Evolutionary conservation across 2,113 vertebrate genomes (phyloP), one percentile per base, ranked within the genome.

Genomic region (Pteronura brasiliensis): DNA sequence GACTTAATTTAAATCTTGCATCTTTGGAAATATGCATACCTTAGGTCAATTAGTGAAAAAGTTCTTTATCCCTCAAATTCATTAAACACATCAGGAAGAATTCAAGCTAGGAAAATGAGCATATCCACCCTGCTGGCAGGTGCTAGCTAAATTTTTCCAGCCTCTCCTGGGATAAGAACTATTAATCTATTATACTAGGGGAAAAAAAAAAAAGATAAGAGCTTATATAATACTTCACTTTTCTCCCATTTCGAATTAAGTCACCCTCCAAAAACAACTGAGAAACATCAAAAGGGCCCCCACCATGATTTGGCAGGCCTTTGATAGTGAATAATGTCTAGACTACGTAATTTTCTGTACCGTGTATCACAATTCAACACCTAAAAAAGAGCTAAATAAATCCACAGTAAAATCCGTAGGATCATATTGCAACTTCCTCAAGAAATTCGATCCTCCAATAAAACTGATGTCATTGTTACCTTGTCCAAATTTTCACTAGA

Each of bases 291-390:
- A 57, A 63, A 6, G 15, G 20, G 80, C 65, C 61, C 42, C 59
- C 59, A 12, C 81, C 29, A 65, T 93, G 83, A 92, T 65, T 52
- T 97, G 97, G 87, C 86, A 83, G 71, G 71, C 23, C 44, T 42
- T 8, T 25, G 42, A 36, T 55, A 94, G 95, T 97, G 80, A 98
- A 97, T 95, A 95, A 95, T 42, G 74, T 98, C 97, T 98, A 96
- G 92, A 95, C 83, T 34, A 18, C 57, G 55, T 21, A 42, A 77
- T 89, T 96, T 97, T 97, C 91, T 84, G 74, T 47, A 61, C 36
- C 34, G 9, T 91, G 49, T 57, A 74, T 77, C 93, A 87, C 74
- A 97, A 61, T 74, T 87, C 25, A 72, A 93, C 42, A 74, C 36
- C 20, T 63, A 52, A 47, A 88, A 88, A 88, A 55, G 55, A 94